Percentiles rank a stretch among this genome's conserved stretches.
phyloP scores from a whole-genome alignment of 2,888 invertebrate genomes.

The Hirtodrosophila duncani region DNA sequence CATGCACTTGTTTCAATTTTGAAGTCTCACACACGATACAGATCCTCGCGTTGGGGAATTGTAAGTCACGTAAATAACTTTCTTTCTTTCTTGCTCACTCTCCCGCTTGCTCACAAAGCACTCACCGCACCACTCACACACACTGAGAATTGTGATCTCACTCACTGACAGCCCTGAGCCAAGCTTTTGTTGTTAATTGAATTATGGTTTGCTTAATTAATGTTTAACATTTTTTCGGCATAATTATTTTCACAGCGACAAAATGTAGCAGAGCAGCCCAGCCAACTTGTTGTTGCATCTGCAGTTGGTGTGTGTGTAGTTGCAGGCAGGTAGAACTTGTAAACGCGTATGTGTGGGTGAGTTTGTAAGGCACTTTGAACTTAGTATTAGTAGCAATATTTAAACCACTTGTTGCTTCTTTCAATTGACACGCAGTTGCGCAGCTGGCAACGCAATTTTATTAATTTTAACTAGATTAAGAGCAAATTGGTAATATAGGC shows the following conservation, averaged over 20 bases:
- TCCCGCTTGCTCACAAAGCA: conserved; percentile 2
- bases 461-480: conserved; percentile 10
- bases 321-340: conserved; percentile 17
- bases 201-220: conserved; percentile 35
- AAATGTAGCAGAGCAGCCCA: conserved; percentile 26
- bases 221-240: conserved; percentile 40
- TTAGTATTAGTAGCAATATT: conserved; percentile 36
- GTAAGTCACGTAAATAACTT: conserved; percentile 13
- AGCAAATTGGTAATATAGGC: too few species aligned
- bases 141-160: too few species aligned
- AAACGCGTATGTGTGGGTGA: conserved; percentile 25
- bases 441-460: conserved; percentile 14
- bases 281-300: conserved; percentile 32
- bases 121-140: conserved; percentile 9
- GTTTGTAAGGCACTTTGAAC: conserved; percentile 46
- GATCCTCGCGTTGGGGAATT: conserved; percentile 74
- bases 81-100: conserved; percentile 17
- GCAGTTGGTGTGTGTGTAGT: too few species aligned
- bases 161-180: conserved; percentile 1
- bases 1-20: conserved; percentile 52
- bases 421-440: conserved; percentile 12
- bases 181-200: conserved; percentile 23
- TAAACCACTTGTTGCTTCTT: conserved; percentile 60
- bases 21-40: conserved; percentile 63
- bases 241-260: conserved; percentile 27